phyloP scores from a whole-genome alignment of 2,113 vertebrate species.

The Myotis brandtii region DNA sequence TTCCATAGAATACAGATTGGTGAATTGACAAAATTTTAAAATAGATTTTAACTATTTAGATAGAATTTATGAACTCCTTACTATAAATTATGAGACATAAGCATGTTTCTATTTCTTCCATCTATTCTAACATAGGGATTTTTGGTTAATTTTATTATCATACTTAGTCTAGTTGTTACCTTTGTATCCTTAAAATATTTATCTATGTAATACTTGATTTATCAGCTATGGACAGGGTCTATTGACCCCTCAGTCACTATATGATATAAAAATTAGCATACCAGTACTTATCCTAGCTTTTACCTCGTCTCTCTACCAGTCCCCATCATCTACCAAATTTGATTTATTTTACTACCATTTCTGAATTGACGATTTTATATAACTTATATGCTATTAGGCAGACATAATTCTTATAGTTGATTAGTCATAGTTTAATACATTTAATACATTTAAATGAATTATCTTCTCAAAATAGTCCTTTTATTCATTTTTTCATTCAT shows the following conservation, averaged over 20 bases:
- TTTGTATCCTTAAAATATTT: background rate
- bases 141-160: background rate
- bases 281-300: background rate
- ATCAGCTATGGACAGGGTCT: background rate
- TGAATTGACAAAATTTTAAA: background rate
- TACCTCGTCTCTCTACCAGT: background rate
- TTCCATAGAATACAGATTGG: background rate
- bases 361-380: background rate
- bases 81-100: conserved; percentile 30
- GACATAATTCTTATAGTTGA: background rate
- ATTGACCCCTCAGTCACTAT: background rate
- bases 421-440: background rate
- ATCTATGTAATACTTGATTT: background rate
- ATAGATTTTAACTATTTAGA: background rate
- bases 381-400: background rate
- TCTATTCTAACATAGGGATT: background rate
- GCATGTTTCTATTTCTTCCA: background rate
- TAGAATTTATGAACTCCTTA: conserved; percentile 35
- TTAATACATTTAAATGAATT: background rate
- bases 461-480: conserved; percentile 21
- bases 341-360: background rate
- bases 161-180: background rate
- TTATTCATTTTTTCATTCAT: conserved; percentile 25
- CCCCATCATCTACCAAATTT: background rate
- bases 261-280: background rate